These are phyloP conservation scores for Kryphioiulus occultus DNA, from an alignment of 2,888 invertebrate species.

Conservation along the genomic window DNA sequence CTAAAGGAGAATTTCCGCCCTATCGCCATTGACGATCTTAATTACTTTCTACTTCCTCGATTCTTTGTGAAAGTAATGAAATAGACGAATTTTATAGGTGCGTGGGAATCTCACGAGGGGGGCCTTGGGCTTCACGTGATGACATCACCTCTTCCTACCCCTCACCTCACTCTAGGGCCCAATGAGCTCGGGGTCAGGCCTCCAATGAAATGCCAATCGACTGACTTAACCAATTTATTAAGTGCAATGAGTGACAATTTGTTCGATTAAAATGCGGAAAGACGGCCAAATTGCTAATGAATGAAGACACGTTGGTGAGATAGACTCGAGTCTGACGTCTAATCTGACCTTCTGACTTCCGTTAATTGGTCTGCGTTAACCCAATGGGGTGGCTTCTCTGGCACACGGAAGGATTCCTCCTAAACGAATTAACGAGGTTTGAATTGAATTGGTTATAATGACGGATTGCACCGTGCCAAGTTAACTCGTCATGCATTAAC, in stretches of 20 bases:
- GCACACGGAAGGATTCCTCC: background rate
- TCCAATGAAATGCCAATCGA: slow-evolving; percentile 26
- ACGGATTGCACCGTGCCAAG: background rate
- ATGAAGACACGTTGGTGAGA: background rate
- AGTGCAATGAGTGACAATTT: slow-evolving; percentile 24
- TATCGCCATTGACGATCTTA: slow-evolving; percentile 44
- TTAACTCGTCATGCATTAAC: no score
- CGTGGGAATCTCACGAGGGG: background rate
- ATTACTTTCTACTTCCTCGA: slow-evolving; percentile 43
- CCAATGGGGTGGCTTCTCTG: slow-evolving; percentile 3
- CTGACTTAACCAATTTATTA: slow-evolving; percentile 36
- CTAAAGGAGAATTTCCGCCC: slow-evolving; percentile 44
- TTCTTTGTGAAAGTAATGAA: slow-evolving; percentile 39
- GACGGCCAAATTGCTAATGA: slow-evolving; percentile 29
- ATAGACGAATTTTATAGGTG: slow-evolving; percentile 40
- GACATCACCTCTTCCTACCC: background rate
- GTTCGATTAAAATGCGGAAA: slow-evolving; percentile 36
- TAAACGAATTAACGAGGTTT: background rate
- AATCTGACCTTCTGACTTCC: slow-evolving; percentile 25
- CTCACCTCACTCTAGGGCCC: background rate
- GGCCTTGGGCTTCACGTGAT: background rate
- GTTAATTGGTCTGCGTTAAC: background rate
- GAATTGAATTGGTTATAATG: background rate
- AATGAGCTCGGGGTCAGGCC: background rate
- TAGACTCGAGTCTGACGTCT: background rate